A percentile compares a stretch with the other conserved stretches of the same genome.
phyloP scores from a whole-genome alignment of 2,113 vertebrate genomes.

The Oxygymnocypris stewartii region DNA sequence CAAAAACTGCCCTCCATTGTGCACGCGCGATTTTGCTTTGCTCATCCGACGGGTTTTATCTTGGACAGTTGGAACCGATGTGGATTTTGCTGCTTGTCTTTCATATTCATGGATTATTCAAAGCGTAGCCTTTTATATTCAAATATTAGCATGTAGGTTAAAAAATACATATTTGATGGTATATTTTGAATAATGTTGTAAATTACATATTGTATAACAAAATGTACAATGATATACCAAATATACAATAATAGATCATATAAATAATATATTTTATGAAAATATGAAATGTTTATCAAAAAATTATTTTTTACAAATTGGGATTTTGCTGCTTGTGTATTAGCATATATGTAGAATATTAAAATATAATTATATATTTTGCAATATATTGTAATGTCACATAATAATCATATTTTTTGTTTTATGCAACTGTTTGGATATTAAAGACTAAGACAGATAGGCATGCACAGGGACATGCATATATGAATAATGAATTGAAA shows the following conservation, averaged over 20 bases:
- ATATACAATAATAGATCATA: too few species aligned
- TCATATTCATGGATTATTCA: not conserved
- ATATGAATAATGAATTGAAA: not conserved
- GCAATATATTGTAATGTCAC: too few species aligned
- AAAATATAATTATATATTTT: not conserved
- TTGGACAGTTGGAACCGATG: not conserved
- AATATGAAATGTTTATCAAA: too few species aligned
- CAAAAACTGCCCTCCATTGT: constrained; percentile 42
- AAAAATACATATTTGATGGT: not conserved
- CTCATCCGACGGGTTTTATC: constrained; percentile 5
- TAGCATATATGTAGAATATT: not conserved
- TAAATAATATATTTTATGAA: too few species aligned
- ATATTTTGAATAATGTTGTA: not conserved
- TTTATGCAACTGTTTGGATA: not conserved
- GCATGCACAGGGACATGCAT: not conserved
- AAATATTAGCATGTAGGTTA: not conserved
- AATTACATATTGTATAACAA: not conserved
- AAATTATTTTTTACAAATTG: too few species aligned
- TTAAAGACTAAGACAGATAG: not conserved
- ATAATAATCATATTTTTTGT: not conserved
- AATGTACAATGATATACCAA: too few species aligned
- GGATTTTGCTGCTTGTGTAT: too few species aligned
- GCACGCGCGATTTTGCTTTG: constrained; percentile 36
- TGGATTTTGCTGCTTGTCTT: not conserved
- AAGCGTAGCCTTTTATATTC: not conserved